A percentile compares a stretch with the other conserved stretches of the same genome.
phyloP scores from a whole-genome alignment of 2,113 vertebrate species.

The Procavia capensis region DNA sequence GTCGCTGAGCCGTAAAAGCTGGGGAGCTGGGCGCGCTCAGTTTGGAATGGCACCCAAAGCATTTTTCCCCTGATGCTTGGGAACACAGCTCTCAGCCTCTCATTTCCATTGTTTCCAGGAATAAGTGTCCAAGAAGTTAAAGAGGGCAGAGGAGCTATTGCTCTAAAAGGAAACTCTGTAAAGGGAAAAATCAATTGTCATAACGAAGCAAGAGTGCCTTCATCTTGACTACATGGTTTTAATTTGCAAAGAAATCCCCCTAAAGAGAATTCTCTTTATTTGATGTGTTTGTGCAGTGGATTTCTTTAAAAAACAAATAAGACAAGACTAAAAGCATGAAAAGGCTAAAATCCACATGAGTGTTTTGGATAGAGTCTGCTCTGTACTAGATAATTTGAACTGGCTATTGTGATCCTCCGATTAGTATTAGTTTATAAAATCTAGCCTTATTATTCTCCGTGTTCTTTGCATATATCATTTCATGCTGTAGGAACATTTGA shows the following conservation, averaged over 20 bases:
- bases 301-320: conserved; percentile 35
- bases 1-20: conserved; percentile 67
- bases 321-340: neutral
- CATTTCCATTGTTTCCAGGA: conserved; percentile 79
- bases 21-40: conserved; percentile 64
- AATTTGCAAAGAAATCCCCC: conserved; percentile 81
- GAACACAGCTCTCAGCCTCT: neutral
- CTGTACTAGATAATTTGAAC: conserved; percentile 52
- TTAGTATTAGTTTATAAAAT: conserved; percentile 27
- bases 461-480: conserved; percentile 26
- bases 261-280: conserved; percentile 75
- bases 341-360: neutral
- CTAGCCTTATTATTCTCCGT: neutral
- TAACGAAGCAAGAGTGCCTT: conserved; percentile 68
- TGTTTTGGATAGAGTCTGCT: conserved; percentile 46
- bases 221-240: conserved; percentile 77
- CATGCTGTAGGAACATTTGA: neutral
- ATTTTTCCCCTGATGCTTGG: conserved; percentile 32
- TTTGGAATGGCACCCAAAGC: conserved; percentile 44
- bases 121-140: conserved; percentile 62
- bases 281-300: conserved; percentile 69
- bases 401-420: conserved; percentile 35
- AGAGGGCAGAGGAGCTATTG: neutral
- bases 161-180: conserved; percentile 78
- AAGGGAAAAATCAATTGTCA: conserved; percentile 76